These are phyloP conservation scores for Tenthredo notha DNA, from an alignment of 2,888 invertebrate species.

Conservation along the genomic window DNA sequence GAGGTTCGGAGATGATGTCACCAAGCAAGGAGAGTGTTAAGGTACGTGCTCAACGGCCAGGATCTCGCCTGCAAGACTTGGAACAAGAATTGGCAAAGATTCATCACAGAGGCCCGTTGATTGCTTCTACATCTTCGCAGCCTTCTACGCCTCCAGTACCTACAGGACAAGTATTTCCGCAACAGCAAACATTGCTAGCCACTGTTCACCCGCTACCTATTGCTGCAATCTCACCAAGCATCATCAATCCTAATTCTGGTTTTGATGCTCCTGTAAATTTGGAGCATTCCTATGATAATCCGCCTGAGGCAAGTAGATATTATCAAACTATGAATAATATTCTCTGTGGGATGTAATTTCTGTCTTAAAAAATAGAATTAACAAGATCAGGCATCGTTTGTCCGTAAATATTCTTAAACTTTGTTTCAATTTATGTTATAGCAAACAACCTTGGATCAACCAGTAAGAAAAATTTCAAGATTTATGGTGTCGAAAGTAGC, in stretches of 20 bases:
- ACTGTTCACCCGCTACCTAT: slow-evolving; percentile 68
- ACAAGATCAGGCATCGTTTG: background rate
- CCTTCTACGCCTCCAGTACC: slow-evolving; percentile 71
- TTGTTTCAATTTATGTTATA: slow-evolving; percentile 53
- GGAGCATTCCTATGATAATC: slow-evolving; percentile 67
- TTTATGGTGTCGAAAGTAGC: slow-evolving; percentile 84
- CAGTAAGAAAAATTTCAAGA: slow-evolving; percentile 87
- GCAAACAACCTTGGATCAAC: slow-evolving; percentile 70
- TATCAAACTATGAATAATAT: background rate
- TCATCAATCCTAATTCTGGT: slow-evolving; percentile 67
- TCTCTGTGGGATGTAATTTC: background rate
- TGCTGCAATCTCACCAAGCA: slow-evolving; percentile 67
- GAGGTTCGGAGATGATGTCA: slow-evolving; percentile 70
- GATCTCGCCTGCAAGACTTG: slow-evolving; percentile 74
- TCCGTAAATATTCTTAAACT: slow-evolving; percentile 46
- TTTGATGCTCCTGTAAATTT: slow-evolving; percentile 67
- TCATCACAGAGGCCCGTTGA: slow-evolving; percentile 72
- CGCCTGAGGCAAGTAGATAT: slow-evolving; percentile 63
- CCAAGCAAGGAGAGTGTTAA: slow-evolving; percentile 74
- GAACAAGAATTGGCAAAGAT: slow-evolving; percentile 78
- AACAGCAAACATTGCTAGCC: slow-evolving; percentile 63
- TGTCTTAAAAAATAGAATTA: background rate
- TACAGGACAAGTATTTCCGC: slow-evolving; percentile 60
- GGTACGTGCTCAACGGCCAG: slow-evolving; percentile 69
- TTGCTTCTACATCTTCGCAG: slow-evolving; percentile 68